Conservation (phyloP, 2,797 vertebrate genomes). For the Halcyon leucocephala region DNA sequence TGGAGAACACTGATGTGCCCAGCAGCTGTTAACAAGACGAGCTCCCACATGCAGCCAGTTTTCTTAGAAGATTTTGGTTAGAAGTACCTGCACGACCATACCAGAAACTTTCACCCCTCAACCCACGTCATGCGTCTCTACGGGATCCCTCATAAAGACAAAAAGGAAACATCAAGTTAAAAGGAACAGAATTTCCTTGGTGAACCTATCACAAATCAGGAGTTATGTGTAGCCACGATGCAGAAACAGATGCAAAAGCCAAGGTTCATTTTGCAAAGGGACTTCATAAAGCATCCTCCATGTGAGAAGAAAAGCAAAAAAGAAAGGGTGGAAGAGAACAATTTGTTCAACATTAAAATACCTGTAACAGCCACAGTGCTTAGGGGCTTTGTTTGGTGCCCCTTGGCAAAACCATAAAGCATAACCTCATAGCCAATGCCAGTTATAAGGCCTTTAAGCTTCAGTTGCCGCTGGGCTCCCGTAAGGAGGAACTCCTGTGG, state of each 20-base stretch:
- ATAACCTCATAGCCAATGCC: slow-evolving; percentile 97
- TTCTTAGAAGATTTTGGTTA: neutral
- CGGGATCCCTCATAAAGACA: neutral
- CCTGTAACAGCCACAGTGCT: slow-evolving; percentile 93
- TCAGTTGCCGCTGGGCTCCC: slow-evolving; percentile 89
- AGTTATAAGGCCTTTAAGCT: slow-evolving; percentile 95
- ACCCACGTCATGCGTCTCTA: slow-evolving; percentile 2
- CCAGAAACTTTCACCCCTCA: neutral
- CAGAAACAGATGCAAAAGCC: slow-evolving; percentile 67
- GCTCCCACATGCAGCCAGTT: neutral
- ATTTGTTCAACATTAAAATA: slow-evolving; percentile 78
- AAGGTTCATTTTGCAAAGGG: slow-evolving; percentile 16
- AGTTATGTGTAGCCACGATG: slow-evolving; percentile 48
- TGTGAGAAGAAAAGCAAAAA: slow-evolving; percentile 2
- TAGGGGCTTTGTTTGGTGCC: slow-evolving; percentile 91
- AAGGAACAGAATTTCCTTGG: neutral
- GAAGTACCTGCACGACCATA: neutral
- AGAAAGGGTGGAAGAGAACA: slow-evolving; percentile 24
- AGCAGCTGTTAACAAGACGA: neutral
- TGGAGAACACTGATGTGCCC: neutral
- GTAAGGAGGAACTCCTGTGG: slow-evolving; percentile 92
- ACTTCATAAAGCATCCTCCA: slow-evolving; percentile 1
- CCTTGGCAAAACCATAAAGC: slow-evolving; percentile 90
- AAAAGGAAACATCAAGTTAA: neutral
- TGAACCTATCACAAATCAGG: neutral